Conservation (phyloP, 2,888 invertebrate genomes). For the Volucella inflata region DNA sequence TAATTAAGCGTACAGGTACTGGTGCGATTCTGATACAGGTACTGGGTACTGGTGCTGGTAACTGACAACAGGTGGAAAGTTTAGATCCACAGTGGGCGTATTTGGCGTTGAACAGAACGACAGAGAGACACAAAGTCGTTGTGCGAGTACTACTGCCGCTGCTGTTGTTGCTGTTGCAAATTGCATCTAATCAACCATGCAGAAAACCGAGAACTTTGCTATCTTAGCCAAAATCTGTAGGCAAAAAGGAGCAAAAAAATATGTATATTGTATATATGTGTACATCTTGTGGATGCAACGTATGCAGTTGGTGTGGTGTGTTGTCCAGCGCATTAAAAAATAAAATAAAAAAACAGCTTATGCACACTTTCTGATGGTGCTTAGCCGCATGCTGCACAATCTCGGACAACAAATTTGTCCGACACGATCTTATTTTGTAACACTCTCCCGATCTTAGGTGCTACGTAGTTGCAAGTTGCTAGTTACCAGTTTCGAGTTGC, state of each 20-base stretch:
- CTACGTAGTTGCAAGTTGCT: no score
- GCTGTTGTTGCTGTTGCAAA: conserved; percentile 45
- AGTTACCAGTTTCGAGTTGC: no score
- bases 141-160: not conserved
- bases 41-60: not conserved
- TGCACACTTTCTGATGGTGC: conserved; percentile 61
- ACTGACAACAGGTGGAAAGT: conserved; percentile 61
- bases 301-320: conserved; percentile 57
- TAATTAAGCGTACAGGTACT: conserved; percentile 63
- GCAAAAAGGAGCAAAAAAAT: conserved; percentile 15
- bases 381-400: conserved; percentile 44
- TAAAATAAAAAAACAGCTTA: conserved; percentile 55
- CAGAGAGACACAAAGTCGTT: conserved; percentile 5
- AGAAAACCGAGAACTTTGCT: conserved; percentile 64
- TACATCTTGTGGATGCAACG: conserved; percentile 47
- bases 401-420: conserved; percentile 72
- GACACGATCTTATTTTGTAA: conserved; percentile 73
- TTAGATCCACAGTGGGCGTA: conserved; percentile 57
- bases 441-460: conserved; percentile 3
- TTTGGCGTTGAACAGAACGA: conserved; percentile 3
- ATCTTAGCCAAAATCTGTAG: conserved; percentile 59
- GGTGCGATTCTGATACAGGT: no score
- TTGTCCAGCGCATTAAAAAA: conserved; percentile 55
- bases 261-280: conserved; percentile 20
- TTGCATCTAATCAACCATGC: conserved; percentile 72